Evolutionary conservation across 2,888 invertebrate genomes (phyloP).

Genomic region (Lysandra bellargus): DNA sequence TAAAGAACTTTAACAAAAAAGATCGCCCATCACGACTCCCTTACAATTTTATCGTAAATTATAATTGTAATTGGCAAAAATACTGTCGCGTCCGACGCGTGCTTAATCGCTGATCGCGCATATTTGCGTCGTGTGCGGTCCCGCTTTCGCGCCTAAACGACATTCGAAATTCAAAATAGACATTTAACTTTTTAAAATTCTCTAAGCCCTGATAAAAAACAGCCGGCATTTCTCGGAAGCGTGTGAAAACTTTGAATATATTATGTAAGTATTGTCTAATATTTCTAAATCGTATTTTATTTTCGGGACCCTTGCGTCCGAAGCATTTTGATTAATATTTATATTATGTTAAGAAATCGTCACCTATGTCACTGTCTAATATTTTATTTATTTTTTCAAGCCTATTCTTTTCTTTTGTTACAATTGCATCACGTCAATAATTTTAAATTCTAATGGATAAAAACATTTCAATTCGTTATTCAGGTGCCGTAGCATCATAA

Average conservation of each 20-base stretch:
- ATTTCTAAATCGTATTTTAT: conserved; percentile 25
- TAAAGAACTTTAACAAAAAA: not conserved
- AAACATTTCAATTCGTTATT: conserved; percentile 13
- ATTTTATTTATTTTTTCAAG: conserved; percentile 18
- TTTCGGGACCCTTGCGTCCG: not conserved
- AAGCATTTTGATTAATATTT: conserved; percentile 27
- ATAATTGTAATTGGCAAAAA: conserved; percentile 30
- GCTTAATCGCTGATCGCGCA: conserved; percentile 53
- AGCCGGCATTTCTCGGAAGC: conserved; percentile 33
- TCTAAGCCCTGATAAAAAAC: conserved; percentile 38
- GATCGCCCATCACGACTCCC: not conserved
- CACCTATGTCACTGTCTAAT: conserved; percentile 18
- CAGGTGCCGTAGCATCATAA: not conserved
- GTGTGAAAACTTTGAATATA: conserved; percentile 30
- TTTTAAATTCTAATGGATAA: conserved; percentile 11
- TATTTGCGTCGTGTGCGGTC: conserved; percentile 66
- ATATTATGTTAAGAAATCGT: conserved; percentile 23
- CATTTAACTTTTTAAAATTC: conserved; percentile 45
- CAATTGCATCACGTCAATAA: conserved; percentile 1
- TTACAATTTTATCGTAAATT: conserved; percentile 27
- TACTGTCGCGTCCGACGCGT: conserved; percentile 45
- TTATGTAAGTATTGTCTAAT: conserved; percentile 27
- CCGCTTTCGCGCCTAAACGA: conserved; percentile 52
- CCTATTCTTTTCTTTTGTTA: not conserved
- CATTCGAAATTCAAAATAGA: conserved; percentile 56